Conservation (phyloP, 92 coral and sea anemone species). For the Porites cylindrica region DNA sequence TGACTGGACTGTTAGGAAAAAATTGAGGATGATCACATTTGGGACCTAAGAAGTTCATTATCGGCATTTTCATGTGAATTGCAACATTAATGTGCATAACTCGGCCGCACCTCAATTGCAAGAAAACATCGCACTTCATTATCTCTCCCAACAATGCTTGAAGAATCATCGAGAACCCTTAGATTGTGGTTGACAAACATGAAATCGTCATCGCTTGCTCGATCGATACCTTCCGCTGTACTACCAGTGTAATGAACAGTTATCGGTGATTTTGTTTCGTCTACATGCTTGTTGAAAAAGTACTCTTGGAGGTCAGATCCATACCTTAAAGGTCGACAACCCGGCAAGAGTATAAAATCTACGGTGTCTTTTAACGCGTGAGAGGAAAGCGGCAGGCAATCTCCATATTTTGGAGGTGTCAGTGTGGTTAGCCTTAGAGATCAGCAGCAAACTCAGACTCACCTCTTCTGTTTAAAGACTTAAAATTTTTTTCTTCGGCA, state of each 20-base stretch:
- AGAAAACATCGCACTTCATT: background rate
- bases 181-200: constrained; percentile 24
- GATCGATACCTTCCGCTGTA: constrained; percentile 19
- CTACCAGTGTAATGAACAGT: constrained; percentile 11
- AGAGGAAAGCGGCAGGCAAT: background rate
- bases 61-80: background rate
- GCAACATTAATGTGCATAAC: constrained; percentile 20
- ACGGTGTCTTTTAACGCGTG: background rate
- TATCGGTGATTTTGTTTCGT: background rate
- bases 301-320: constrained; percentile 16
- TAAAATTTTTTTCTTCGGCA: too few species aligned
- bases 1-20: too few species aligned
- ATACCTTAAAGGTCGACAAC: background rate
- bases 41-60: constrained; percentile 20
- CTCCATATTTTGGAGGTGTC: too few species aligned
- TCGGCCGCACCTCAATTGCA: constrained; percentile 6
- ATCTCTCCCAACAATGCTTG: background rate
- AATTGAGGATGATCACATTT: background rate
- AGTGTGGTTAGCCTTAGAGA: too few species aligned
- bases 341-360: background rate
- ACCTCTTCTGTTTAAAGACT: too few species aligned
- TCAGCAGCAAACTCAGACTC: too few species aligned
- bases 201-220: constrained; percentile 8
- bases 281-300: constrained; percentile 5
- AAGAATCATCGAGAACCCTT: background rate